Evolutionary conservation across 2,113 vertebrate species (phyloP), one percentile per base, ranked within the genome.

Genomic region (Scomber scombrus): DNA sequence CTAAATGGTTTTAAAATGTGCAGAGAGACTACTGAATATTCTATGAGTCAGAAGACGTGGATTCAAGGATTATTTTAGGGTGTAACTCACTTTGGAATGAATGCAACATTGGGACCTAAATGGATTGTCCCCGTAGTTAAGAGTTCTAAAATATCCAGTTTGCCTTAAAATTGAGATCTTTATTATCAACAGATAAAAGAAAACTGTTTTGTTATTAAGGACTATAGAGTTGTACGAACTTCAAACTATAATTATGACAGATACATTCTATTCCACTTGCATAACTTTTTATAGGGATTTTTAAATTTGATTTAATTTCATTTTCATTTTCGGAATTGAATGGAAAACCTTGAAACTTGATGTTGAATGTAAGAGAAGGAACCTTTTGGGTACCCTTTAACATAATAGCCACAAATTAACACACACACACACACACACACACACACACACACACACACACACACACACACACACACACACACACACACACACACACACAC

Each of bases 61-160:
- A 56, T 72, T 68, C 47, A 40, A n/a, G n/a, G 47, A 67, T 86
- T 71, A 47, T 50, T 66, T 66, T 43, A 3, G 31, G 19, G 16
- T 63, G 65, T 57, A 58, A 76, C 71, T 73, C 61, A 69, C 29
- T 65, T 55, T 31, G 58, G 23, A 83, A 57, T 46, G 65, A 85
- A 45, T n/a, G 63, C n/a, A 68, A 74, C 63, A 72, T 1, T 13
- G 16, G 12, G 14, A 56, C 46, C 54, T 76, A 70, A 88, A 84
- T 80, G 71, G 71, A 81, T 85, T 76, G 63, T 58, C 23, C 9
- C 13, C 84, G 80, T 85, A 78, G 61, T 40, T 43, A 31, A 18
- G 29, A 31, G 40, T 57, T 63, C 10, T 18, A 52, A 78, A 61
- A 78, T 47, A 62, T 52, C 26, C 5, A 1, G 31, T 57, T 60